phyloP scores from a whole-genome alignment of 2,888 invertebrate genomes.

The Chorisops tibialis region DNA sequence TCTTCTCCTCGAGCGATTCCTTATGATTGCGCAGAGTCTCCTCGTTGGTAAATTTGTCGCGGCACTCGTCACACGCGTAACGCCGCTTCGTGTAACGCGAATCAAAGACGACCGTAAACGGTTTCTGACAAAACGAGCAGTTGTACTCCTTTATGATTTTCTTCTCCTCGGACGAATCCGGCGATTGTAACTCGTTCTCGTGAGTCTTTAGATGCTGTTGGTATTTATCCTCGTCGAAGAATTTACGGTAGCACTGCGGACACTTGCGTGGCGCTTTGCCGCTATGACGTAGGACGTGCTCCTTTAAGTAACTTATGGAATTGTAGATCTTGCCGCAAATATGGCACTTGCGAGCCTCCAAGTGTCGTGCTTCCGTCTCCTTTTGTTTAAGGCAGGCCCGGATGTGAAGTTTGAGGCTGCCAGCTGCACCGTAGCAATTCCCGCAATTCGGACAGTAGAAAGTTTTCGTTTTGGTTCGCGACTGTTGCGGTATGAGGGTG shows the following conservation, averaged over 20 bases:
- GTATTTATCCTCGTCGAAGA: conserved; percentile 46
- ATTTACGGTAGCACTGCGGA: conserved; percentile 49
- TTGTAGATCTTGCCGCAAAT: conserved; percentile 50
- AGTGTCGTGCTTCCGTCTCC: conserved; percentile 42
- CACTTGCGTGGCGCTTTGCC: conserved; percentile 50
- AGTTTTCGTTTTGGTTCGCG: conserved; percentile 39
- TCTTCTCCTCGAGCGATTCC: conserved; percentile 48
- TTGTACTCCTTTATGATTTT: conserved; percentile 49
- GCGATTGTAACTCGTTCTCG: conserved; percentile 44
- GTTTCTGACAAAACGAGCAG: conserved; percentile 48
- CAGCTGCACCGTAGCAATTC: conserved; percentile 50
- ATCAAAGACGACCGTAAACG: conserved; percentile 50
- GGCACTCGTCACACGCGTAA: conserved; percentile 49
- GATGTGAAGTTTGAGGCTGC: conserved; percentile 49
- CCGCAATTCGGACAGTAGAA: conserved; percentile 51
- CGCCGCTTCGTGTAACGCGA: conserved; percentile 49
- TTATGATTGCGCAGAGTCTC: conserved; percentile 48
- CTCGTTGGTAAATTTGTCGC: conserved; percentile 50
- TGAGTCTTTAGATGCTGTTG: conserved; percentile 48
- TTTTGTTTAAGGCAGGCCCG: conserved; percentile 49
- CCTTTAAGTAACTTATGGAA: conserved; percentile 49
- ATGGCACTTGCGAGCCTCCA: conserved; percentile 47
- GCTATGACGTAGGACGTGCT: conserved; percentile 49
- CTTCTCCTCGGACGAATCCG: conserved; percentile 43
- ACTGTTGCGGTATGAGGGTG: conserved; percentile 27